A percentile compares a stretch with the other conserved stretches of the same genome.
Conservation (phyloP, 2,113 vertebrate species). For the Aptenodytes patagonicus region DNA sequence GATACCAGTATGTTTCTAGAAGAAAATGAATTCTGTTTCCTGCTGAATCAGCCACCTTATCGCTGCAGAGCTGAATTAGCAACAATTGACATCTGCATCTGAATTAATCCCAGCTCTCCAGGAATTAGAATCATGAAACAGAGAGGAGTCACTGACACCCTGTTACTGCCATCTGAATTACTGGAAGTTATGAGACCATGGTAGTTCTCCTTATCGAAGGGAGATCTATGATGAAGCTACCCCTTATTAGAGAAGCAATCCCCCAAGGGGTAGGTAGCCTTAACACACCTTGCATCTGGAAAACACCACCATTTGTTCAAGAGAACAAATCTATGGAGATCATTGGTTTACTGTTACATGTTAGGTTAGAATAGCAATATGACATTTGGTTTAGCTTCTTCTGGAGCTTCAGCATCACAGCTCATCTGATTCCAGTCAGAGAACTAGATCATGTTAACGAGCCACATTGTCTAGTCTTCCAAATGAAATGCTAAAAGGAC, state of each 20-base stretch:
- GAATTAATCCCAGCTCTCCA: conserved; percentile 39
- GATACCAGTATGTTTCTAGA: neutral
- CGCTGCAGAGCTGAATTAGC: conserved; percentile 1
- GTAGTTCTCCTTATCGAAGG: neutral
- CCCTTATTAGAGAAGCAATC: neutral
- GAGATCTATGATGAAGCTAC: neutral
- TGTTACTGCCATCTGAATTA: neutral
- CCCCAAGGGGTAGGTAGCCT: neutral
- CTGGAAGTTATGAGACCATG: neutral
- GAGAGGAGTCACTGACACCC: fast-evolving
- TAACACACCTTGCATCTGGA: neutral
- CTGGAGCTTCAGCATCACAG: neutral
- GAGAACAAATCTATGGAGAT: neutral
- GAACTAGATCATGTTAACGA: neutral
- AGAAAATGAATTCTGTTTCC: neutral
- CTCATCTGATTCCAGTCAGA: neutral
- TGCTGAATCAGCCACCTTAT: conserved; percentile 32
- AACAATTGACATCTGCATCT: neutral
- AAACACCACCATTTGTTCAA: neutral
- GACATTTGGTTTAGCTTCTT: neutral
- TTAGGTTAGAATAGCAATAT: neutral
- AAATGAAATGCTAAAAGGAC: neutral
- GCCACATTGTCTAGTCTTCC: neutral
- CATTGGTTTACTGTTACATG: neutral
- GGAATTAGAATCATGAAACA: conserved; percentile 8